Conservation (phyloP, 1,140 invertebrate species). For the Lethrus apterus region DNA sequence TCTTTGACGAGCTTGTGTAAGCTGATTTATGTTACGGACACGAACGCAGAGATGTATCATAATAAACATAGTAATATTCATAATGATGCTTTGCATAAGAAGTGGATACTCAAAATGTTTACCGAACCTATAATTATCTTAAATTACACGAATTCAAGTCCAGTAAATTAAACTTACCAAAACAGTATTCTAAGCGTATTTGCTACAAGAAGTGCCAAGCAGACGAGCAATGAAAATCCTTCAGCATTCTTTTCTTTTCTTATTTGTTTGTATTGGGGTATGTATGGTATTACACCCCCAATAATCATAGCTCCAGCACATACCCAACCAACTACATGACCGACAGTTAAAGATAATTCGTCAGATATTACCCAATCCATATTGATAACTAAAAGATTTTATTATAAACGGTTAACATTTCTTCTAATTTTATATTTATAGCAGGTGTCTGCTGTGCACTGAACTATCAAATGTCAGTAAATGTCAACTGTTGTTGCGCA, state of each 20-base stretch:
- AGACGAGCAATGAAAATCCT: conserved; percentile 96
- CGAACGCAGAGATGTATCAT: conserved; percentile 93
- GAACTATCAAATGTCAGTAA: conserved; percentile 18
- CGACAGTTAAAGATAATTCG: conserved; percentile 56
- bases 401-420: conserved; percentile 5
- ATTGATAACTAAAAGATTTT: conserved; percentile 22
- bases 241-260: conserved; percentile 82
- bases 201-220: conserved; percentile 86
- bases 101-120: conserved; percentile 92
- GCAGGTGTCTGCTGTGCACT: conserved; percentile 6
- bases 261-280: conserved; percentile 93
- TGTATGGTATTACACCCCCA: conserved; percentile 77
- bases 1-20: conserved; percentile 66
- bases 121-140: conserved; percentile 76
- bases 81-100: conserved; percentile 92
- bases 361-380: conserved; percentile 68
- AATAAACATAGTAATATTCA: conserved; percentile 93
- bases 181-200: conserved; percentile 96
- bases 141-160: conserved; percentile 5
- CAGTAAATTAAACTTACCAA: conserved; percentile 65
- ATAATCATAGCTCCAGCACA: conserved; percentile 82
- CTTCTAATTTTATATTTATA: conserved; percentile 8
- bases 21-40: conserved; percentile 76
- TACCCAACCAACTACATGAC: conserved; percentile 57
- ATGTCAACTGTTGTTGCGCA: conserved; percentile 13